Conservation (phyloP, 1,140 invertebrate species). For the Gryllus bimaculatus region DNA sequence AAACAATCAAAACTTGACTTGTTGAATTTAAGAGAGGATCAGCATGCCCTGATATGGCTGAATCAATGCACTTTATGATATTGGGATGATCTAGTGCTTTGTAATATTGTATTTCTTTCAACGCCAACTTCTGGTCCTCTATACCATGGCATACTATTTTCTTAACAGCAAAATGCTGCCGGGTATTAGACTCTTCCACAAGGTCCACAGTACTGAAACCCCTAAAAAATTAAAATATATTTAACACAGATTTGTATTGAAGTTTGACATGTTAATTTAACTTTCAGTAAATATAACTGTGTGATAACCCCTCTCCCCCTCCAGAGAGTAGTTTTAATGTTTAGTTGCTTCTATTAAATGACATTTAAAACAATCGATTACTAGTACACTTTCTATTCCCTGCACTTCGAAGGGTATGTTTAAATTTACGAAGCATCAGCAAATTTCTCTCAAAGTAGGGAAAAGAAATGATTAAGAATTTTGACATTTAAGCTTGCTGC, state of each 20-base stretch:
- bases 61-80: slow-evolving; percentile 67
- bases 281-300: too few relatives aligned
- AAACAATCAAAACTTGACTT: slow-evolving; percentile 63
- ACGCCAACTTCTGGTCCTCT: slow-evolving; percentile 64
- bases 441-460: too few relatives aligned
- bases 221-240: slow-evolving; percentile 40
- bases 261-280: too few relatives aligned
- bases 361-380: too few relatives aligned
- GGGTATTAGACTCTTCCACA: slow-evolving; percentile 60
- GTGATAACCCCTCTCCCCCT: too few relatives aligned
- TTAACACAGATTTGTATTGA: slow-evolving; percentile 11
- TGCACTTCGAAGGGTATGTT: too few relatives aligned
- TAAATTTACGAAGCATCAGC: too few relatives aligned
- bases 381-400: too few relatives aligned
- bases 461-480: too few relatives aligned
- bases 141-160: slow-evolving; percentile 68
- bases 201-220: slow-evolving; percentile 77
- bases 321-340: too few relatives aligned
- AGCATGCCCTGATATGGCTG: slow-evolving; percentile 48
- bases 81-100: slow-evolving; percentile 61
- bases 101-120: slow-evolving; percentile 68
- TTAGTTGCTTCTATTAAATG: too few relatives aligned
- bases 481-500: too few relatives aligned
- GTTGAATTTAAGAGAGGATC: slow-evolving; percentile 58
- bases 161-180: slow-evolving; percentile 69